These are phyloP conservation scores for Eupithecia pulchellata DNA, from an alignment of 2,888 invertebrate genomes.

Conservation along the genomic window DNA sequence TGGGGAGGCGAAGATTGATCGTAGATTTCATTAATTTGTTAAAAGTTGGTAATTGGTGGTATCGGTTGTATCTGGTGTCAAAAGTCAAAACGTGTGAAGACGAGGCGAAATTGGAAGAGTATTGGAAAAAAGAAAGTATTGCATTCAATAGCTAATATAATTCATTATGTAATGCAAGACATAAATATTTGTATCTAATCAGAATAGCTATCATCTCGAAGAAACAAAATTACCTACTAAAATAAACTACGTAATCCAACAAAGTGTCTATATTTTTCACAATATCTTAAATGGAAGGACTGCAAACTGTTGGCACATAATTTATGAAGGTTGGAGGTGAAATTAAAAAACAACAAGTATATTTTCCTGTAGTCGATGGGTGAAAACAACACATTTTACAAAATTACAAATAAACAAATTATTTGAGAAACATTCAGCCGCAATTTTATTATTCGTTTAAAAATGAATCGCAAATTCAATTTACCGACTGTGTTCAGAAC, in stretches of 20 bases:
- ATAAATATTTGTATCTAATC: too few species aligned
- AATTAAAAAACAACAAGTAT: neutral
- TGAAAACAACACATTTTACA: neutral
- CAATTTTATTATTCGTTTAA: neutral
- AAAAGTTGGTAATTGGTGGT: slow-evolving; percentile 14
- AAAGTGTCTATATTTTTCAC: neutral
- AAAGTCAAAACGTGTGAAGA: too few species aligned
- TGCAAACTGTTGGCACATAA: neutral
- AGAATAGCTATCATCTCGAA: neutral
- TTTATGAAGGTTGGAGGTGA: neutral
- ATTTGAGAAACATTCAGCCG: too few species aligned
- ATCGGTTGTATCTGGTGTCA: slow-evolving; percentile 7
- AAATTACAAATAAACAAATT: too few species aligned
- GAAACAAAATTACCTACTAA: neutral
- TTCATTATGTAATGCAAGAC: too few species aligned
- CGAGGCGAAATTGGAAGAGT: too few species aligned
- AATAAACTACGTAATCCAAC: neutral
- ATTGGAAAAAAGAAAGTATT: too few species aligned
- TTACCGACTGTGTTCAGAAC: neutral
- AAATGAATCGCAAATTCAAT: neutral
- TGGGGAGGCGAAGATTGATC: slow-evolving; percentile 14
- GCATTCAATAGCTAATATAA: too few species aligned
- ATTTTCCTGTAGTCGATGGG: neutral
- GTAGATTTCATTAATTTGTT: slow-evolving; percentile 20
- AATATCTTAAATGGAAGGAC: neutral